phyloP scores from a whole-genome alignment of 1,140 invertebrate species.

The Amphibalanus amphitrite region DNA sequence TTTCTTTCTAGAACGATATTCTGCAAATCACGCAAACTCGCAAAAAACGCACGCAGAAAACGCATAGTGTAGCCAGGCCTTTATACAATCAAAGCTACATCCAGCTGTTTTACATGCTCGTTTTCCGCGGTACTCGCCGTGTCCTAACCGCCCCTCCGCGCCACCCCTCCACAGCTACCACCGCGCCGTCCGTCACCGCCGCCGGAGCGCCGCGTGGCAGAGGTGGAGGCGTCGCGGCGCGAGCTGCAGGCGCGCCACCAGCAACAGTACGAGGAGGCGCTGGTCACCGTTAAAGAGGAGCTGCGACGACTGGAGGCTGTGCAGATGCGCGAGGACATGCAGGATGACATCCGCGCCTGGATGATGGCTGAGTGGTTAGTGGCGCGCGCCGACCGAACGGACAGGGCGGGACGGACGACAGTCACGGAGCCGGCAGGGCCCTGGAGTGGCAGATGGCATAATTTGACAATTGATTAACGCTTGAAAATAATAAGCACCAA shows the following conservation, averaged over 20 bases:
- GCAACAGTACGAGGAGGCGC: constrained; percentile 28
- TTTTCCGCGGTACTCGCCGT: constrained; percentile 2
- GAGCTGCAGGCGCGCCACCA: constrained; percentile 27
- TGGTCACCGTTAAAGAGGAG: constrained; percentile 29
- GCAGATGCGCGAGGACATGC: constrained; percentile 32
- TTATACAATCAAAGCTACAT: too few relatives aligned
- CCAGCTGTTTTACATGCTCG: too few relatives aligned
- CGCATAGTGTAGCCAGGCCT: too few relatives aligned
- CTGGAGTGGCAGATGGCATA: too few relatives aligned
- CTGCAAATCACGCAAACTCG: too few relatives aligned
- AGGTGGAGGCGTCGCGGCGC: constrained; percentile 23
- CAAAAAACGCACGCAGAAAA: too few relatives aligned
- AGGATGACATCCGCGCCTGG: constrained; percentile 35
- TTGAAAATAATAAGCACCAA: too few relatives aligned
- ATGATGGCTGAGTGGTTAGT: constrained; percentile 25
- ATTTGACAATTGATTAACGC: too few relatives aligned
- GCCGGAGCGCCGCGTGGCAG: constrained; percentile 11
- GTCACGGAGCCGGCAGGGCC: too few relatives aligned
- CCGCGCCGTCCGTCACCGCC: constrained; percentile 6
- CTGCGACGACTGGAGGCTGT: constrained; percentile 29
- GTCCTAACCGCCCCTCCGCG: neutral
- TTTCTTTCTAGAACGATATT: too few relatives aligned
- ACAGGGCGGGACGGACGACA: too few relatives aligned
- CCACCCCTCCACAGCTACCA: neutral
- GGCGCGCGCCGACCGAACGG: too few relatives aligned